Conservation (phyloP, 2,113 vertebrate genomes). For the Passer domesticus region DNA sequence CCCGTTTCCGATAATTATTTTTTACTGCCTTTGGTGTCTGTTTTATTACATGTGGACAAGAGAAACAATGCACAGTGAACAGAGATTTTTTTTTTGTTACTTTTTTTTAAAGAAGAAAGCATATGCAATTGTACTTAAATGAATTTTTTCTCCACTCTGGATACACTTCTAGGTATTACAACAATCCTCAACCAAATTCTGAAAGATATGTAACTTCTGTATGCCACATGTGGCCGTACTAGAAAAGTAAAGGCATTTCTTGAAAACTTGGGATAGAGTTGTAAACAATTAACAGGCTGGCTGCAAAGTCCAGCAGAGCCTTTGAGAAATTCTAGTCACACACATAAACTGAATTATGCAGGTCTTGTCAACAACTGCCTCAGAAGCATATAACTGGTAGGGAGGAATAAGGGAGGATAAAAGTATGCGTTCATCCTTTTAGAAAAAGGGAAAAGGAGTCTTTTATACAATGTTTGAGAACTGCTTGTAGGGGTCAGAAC, state of each 20-base stretch:
- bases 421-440: slow-evolving; percentile 64
- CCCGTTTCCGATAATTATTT: slow-evolving; percentile 43
- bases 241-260: neutral
- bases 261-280: neutral
- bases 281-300: neutral
- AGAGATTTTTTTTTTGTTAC: neutral
- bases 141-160: neutral
- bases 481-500: slow-evolving; percentile 68
- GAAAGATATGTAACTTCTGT: neutral
- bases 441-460: slow-evolving; percentile 34
- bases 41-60: neutral
- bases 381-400: slow-evolving; percentile 47
- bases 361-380: slow-evolving; percentile 67
- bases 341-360: slow-evolving; percentile 68
- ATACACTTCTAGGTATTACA: neutral
- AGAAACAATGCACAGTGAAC: neutral
- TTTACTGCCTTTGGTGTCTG: neutral
- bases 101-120: neutral
- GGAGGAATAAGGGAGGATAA: slow-evolving; percentile 49
- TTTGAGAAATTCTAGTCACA: slow-evolving; percentile 68
- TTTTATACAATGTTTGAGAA: slow-evolving; percentile 63
- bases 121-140: neutral
- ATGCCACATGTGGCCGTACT: neutral
- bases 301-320: slow-evolving; percentile 10
- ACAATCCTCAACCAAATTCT: neutral